A percentile compares a stretch with the other conserved stretches of the same genome.
These are phyloP conservation scores for Karalla daura DNA, from an alignment of 2,797 vertebrate species.

Conservation along the genomic window DNA sequence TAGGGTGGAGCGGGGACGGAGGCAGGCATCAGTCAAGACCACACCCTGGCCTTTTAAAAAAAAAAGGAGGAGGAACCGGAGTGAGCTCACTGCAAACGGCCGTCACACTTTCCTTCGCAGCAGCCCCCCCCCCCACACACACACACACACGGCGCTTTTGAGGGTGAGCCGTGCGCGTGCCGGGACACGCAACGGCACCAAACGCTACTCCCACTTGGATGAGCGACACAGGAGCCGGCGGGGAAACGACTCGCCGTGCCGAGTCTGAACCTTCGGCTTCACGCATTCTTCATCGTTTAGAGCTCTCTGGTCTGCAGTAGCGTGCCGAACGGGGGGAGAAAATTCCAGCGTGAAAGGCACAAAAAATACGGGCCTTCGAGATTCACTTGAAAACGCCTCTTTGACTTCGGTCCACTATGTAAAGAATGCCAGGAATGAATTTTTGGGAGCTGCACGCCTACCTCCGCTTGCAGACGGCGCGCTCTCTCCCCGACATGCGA, in stretches of 20 bases:
- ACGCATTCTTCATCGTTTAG: neutral
- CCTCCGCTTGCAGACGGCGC: slow-evolving; percentile 30
- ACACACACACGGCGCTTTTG: neutral
- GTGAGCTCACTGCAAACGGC: slow-evolving; percentile 5
- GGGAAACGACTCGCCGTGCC: slow-evolving; percentile 8
- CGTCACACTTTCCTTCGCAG: slow-evolving; percentile 29
- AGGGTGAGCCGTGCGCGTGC: neutral
- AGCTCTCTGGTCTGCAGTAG: neutral
- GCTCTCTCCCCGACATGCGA: slow-evolving; percentile 27
- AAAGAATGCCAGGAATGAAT: slow-evolving; percentile 50
- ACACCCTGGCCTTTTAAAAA: slow-evolving; percentile 66
- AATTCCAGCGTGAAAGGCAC: neutral
- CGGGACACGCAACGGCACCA: slow-evolving; percentile 23
- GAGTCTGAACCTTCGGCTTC: neutral
- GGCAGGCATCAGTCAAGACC: slow-evolving; percentile 10
- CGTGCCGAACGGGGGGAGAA: too few relatives aligned
- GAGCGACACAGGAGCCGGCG: slow-evolving; percentile 10
- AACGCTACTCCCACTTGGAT: slow-evolving; percentile 23
- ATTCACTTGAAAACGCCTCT: neutral
- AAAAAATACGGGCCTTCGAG: neutral
- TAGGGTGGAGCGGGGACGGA: too few relatives aligned
- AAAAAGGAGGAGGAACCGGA: slow-evolving; percentile 42
- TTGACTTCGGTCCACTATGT: neutral
- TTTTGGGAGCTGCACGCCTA: neutral
- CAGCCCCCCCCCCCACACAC: neutral